phyloP scores from a whole-genome alignment of 1,140 invertebrate species.

The Wiebesia pumilae region DNA sequence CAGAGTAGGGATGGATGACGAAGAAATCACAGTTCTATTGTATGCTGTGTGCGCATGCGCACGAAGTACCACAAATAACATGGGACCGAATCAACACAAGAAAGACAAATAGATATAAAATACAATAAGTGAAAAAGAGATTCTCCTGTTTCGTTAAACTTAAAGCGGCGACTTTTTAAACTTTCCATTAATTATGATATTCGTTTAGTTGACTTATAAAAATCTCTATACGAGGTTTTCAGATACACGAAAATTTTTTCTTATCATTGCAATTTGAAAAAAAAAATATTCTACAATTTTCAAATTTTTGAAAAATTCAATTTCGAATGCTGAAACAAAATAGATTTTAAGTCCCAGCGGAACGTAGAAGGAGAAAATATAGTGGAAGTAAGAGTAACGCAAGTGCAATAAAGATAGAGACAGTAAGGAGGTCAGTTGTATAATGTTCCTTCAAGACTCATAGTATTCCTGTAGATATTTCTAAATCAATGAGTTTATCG shows the following conservation, averaged over 20 bases:
- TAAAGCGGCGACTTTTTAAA: background rate
- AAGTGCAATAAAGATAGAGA: conserved; percentile 7
- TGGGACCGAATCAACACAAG: background rate
- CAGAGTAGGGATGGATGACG: background rate
- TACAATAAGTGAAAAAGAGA: background rate
- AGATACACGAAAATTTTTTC: background rate
- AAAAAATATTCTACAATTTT: background rate
- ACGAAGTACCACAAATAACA: background rate
- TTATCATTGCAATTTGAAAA: no score
- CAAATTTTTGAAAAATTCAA: background rate
- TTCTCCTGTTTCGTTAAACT: background rate
- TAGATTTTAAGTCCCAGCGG: conserved; percentile 2
- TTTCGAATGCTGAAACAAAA: background rate
- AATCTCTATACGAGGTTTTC: background rate
- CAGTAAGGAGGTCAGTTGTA: conserved; percentile 43
- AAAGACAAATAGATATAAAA: background rate
- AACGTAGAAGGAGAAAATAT: background rate
- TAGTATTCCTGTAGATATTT: conserved; percentile 1
- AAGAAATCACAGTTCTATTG: background rate
- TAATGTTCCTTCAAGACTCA: background rate
- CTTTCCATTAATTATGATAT: background rate
- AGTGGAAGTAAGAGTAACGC: background rate
- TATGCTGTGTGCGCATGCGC: background rate
- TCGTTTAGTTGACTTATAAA: background rate
- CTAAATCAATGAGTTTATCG: background rate